Conservation (phyloP, 2,888 invertebrate genomes). For the Drosophila antonietae region DNA sequence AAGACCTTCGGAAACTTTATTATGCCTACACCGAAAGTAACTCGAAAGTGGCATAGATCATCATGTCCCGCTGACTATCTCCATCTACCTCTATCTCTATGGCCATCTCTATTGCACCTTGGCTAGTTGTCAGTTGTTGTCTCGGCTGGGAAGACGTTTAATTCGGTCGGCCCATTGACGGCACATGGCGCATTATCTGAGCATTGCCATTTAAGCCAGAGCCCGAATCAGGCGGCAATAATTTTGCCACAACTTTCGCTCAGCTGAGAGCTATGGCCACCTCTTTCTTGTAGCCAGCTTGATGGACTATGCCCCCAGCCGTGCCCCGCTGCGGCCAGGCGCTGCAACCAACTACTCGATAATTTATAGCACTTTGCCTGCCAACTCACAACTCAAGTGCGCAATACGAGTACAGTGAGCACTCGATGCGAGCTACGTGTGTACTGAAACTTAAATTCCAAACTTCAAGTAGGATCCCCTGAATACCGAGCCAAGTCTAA, state of each 20-base stretch:
- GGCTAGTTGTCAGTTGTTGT: slow-evolving; percentile 1
- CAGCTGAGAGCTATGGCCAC: slow-evolving; percentile 38
- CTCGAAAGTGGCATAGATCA: slow-evolving; percentile 54
- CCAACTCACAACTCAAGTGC: slow-evolving; percentile 45
- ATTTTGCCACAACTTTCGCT: slow-evolving; percentile 42
- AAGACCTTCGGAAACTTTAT: slow-evolving; percentile 52
- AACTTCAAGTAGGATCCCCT: not conserved
- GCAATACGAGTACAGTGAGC: slow-evolving; percentile 36
- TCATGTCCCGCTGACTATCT: slow-evolving; percentile 13
- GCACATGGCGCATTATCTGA: slow-evolving; percentile 19
- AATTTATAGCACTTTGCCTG: slow-evolving; percentile 71
- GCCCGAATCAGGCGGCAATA: slow-evolving; percentile 23
- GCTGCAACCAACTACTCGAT: slow-evolving; percentile 70
- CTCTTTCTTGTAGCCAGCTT: slow-evolving; percentile 67
- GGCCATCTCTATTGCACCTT: not conserved
- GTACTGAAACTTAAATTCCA: not conserved
- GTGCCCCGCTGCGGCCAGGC: not conserved
- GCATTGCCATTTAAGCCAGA: slow-evolving; percentile 25
- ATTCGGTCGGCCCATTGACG: slow-evolving; percentile 11
- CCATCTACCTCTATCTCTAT: not conserved
- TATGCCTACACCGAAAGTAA: slow-evolving; percentile 52
- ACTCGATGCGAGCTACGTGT: not conserved
- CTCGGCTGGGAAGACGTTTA: not conserved
- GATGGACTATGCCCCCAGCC: slow-evolving; percentile 39
- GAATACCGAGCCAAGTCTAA: not conserved